Evolutionary conservation across 2,888 invertebrate genomes (phyloP), one percentile per base, ranked within the genome.

Genomic region (Apeira syringaria): DNA sequence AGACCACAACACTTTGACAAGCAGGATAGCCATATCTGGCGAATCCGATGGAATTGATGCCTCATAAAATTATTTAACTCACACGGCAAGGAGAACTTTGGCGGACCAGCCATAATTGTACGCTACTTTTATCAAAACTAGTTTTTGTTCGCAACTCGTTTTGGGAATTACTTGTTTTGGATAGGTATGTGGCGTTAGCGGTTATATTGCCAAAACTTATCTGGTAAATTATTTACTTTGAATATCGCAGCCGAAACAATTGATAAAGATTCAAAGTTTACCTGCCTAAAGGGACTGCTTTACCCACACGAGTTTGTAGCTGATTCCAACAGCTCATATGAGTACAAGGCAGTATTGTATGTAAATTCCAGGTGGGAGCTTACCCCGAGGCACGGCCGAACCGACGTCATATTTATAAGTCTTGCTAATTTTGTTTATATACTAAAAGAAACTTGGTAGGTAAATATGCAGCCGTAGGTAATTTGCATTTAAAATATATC

Each of bases 1-100:
- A 33, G 17, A 53, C 50, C 51, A 57, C 57, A 60, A 64, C 54
- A 58, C 64, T 61, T 58, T 49, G 64, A 77, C 75, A 77, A 68
- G 67, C 50, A 55, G 56, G 74, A 74, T 71, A 74, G 66, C 73
- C 68, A 57, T 71, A 68, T 62, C 51, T 41, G 60, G 55, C 54
- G 53, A 43, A 61, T 47, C 7, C 37, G 32, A 39, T 51, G 35
- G 38, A 48, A 53, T 55, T 38, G 39, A 8, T 22, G 38, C 15
- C 41, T 34, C 43, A 37, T 34, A 33, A 39, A 42, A 42, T 34
- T 31, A 32, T 34, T 52, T 40, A 44, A 25, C 26, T 33, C 45
- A 25, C 32, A 49, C 53, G 20, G 20, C 20, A 20, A 20, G 37
- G 46, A 46, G 46, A 42, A 43, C 26, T 37, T 29, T 9, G 38